Base-by-base conservation (phyloP, 2,888 invertebrate genomes). In the Dasypogon diadema region DNA sequence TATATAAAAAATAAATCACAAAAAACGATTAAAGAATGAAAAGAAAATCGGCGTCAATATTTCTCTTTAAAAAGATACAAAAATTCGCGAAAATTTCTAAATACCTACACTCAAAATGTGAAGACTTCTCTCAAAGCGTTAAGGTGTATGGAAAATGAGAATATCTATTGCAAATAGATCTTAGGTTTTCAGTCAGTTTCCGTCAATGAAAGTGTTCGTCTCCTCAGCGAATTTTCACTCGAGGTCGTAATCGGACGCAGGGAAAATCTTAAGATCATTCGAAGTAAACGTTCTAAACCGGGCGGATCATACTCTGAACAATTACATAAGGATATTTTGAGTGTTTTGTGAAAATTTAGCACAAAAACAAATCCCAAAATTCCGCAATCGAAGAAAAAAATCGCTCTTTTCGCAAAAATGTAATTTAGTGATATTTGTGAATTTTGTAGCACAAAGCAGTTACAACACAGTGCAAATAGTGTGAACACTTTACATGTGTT, bases 141-240 rank as follows among this genome's bases (percentile, higher is more conserved):
- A 4, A 48, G 8, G 34, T 30, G n/a, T 42, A 12, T 42, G 8
- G n/a, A 42, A 42, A 42, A 42, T 42, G 42, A 42, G 0, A 2
- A 42, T 2, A 42, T 42, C 42, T 42, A 12, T 12, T 6, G 42
- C 30, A 8, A 42, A 2, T 42, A 42, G 2, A 42, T n/a, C n/a
- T 42, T 8, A 24, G 34, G 14, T 30, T 14, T 68, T 77, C 60
- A 77, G 77, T 77, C 60, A 75, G 70, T 75, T 76, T 77, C 73
- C 68, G 75, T 56, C 74, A 75, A 77, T 76, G 77, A 76, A 76
- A 60, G 75, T 76, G 72, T 77, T 54, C 54, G 70, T 54, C 70
- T 70, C 26, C 54, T 70, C 65, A 21, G 21, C 54, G 21, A 54
- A 34, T 70, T 54, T 70, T 54, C 30, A 12, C 54, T 26, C 34